phyloP scores from a whole-genome alignment of 64 coral and sea anemone species.

The Actinia tenebrosa region DNA sequence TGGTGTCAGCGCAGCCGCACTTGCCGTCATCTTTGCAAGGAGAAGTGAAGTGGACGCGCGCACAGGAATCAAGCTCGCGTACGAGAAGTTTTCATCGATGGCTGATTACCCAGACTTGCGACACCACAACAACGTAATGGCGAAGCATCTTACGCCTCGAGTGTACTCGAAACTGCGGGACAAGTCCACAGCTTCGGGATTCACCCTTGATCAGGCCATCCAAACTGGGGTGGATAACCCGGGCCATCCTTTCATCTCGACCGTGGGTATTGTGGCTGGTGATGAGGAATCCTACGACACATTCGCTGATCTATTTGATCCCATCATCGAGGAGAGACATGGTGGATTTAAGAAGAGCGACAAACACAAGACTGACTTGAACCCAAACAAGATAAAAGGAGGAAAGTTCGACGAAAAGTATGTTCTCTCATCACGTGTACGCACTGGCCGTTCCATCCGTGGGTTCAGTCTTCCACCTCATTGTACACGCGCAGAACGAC shows the following conservation, averaged over 20 bases:
- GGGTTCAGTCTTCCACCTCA: constrained; percentile 87
- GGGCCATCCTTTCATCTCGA: constrained; percentile 84
- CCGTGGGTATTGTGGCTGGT: constrained; percentile 81
- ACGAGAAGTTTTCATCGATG: constrained; percentile 64
- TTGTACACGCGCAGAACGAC: constrained; percentile 81
- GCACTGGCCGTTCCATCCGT: constrained; percentile 90
- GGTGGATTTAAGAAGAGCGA: constrained; percentile 77
- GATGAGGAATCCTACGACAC: constrained; percentile 96
- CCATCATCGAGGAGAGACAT: constrained; percentile 90
- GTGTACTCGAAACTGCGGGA: constrained; percentile 85
- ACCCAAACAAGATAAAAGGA: constrained; percentile 66
- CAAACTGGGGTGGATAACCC: constrained; percentile 97
- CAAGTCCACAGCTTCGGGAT: constrained; percentile 59
- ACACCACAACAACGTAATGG: constrained; percentile 87
- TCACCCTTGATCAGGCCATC: constrained; percentile 74
- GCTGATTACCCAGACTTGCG: constrained; percentile 86
- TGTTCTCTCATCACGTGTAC: constrained; percentile 89
- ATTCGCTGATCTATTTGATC: constrained; percentile 89
- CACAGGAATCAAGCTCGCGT: constrained; percentile 10
- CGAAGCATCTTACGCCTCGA: constrained; percentile 79
- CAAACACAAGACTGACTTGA: constrained; percentile 77
- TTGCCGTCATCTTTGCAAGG: constrained; percentile 28
- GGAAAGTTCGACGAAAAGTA: constrained; percentile 93
- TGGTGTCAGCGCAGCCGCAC: constrained; percentile 45
- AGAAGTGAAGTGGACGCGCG: constrained; percentile 44